Conservation (phyloP, 2,888 invertebrate genomes). For the Calameuta filiformis region DNA sequence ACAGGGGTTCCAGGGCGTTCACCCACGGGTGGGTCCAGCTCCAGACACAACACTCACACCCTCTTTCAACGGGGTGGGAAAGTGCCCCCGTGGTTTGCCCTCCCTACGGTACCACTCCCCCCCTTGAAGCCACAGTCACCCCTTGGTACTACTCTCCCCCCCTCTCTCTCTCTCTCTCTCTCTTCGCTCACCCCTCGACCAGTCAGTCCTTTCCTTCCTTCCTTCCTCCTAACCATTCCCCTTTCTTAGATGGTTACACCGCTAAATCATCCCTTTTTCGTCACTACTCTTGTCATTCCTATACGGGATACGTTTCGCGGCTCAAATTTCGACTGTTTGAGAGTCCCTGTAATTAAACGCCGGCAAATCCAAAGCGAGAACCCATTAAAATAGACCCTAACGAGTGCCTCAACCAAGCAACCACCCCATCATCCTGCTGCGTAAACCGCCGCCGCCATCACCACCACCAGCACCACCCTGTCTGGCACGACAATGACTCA, state of each 20-base stretch:
- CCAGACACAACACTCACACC: conserved; percentile 58
- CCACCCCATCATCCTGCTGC: conserved; percentile 26
- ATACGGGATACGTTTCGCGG: too few relatives aligned
- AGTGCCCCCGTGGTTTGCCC: conserved; percentile 28
- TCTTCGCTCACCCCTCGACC: conserved; percentile 26
- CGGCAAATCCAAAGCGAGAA: conserved; percentile 51
- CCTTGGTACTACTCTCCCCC: neutral
- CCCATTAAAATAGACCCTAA: conserved; percentile 57
- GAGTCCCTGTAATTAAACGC: conserved; percentile 53
- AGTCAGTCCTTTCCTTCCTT: conserved; percentile 25
- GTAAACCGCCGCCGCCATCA: too few relatives aligned
- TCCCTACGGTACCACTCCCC: conserved; percentile 6
- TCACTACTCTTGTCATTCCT: too few relatives aligned
- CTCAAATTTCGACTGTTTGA: conserved; percentile 25
- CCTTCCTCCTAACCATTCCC: neutral
- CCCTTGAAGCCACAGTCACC: neutral
- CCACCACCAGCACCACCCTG: conserved; percentile 33
- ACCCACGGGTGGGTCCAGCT: conserved; percentile 58
- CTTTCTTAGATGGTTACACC: neutral
- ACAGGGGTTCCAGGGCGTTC: conserved; percentile 56
- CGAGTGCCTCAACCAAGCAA: conserved; percentile 34
- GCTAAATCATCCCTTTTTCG: neutral
- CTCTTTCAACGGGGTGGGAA: conserved; percentile 47
- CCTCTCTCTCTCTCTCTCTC: neutral
- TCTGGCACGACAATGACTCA: conserved; percentile 55